A percentile compares a stretch with the other conserved stretches of the same genome.
Conservation (phyloP, 1,140 invertebrate genomes). For the Neelides sp. region DNA sequence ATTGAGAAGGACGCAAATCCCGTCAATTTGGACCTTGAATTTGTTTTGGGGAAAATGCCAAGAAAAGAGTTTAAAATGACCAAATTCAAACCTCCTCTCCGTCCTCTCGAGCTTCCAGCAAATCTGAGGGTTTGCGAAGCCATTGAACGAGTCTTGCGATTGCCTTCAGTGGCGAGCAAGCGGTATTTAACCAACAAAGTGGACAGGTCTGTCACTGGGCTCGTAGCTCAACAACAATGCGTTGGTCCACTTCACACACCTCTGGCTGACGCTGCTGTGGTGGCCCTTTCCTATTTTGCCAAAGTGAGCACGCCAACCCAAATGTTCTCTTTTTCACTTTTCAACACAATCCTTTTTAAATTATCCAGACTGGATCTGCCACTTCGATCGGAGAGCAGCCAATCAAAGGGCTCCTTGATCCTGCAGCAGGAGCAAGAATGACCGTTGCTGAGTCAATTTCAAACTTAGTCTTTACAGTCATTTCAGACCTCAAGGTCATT, state of each 20-base stretch:
- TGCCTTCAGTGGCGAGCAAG: constrained; percentile 87
- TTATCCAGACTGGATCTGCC: constrained; percentile 62
- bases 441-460: constrained; percentile 84
- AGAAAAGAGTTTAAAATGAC: constrained; percentile 45
- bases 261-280: constrained; percentile 84
- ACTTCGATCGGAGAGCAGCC: constrained; percentile 94
- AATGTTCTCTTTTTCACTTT: background rate
- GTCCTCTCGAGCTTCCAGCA: constrained; percentile 42
- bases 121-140: constrained; percentile 48
- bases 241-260: constrained; percentile 92
- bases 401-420: constrained; percentile 73
- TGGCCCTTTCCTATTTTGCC: constrained; percentile 57
- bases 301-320: constrained; percentile 27
- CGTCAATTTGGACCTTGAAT: constrained; percentile 75
- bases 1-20: constrained; percentile 42
- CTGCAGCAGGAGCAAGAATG: constrained; percentile 75
- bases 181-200: constrained; percentile 89
- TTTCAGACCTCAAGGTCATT: constrained; percentile 56
- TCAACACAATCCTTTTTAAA: background rate
- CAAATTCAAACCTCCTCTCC: constrained; percentile 17
- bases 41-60: constrained; percentile 79
- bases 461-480: constrained; percentile 89
- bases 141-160: constrained; percentile 64
- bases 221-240: constrained; percentile 93
- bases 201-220: constrained; percentile 89